Conservation (phyloP, 2,113 vertebrate species). For the Lamprologus speciosus region DNA sequence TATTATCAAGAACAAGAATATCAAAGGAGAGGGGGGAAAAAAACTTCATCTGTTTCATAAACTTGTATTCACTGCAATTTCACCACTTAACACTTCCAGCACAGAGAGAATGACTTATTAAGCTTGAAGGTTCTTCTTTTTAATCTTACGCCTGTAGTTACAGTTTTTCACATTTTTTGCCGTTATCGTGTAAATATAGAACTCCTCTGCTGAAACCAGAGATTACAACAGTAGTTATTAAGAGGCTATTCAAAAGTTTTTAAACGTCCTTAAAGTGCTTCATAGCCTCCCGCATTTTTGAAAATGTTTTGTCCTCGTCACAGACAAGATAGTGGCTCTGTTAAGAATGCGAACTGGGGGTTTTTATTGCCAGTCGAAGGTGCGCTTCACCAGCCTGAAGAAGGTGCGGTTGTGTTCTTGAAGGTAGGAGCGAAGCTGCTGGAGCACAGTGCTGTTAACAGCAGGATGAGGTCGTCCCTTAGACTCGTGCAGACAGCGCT, state of each 20-base stretch:
- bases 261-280: conserved; percentile 57
- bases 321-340: neutral
- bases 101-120: conserved; percentile 58
- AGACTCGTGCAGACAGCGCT: conserved; percentile 89
- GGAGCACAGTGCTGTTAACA: conserved; percentile 83
- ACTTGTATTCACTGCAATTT: conserved; percentile 45
- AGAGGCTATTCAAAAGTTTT: conserved; percentile 44
- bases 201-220: conserved; percentile 42
- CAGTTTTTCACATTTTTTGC: conserved; percentile 26
- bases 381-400: conserved; percentile 85
- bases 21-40: conserved; percentile 60
- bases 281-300: neutral
- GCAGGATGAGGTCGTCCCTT: conserved; percentile 87
- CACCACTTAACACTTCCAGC: conserved; percentile 50
- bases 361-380: conserved; percentile 86
- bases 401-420: conserved; percentile 87
- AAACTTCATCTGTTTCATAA: conserved; percentile 54
- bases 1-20: conserved; percentile 80
- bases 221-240: conserved; percentile 29
- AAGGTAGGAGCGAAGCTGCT: conserved; percentile 83
- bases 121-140: conserved; percentile 38
- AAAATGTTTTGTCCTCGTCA: neutral
- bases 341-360: neutral
- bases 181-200: conserved; percentile 34
- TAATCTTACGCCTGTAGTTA: conserved; percentile 35